phyloP scores from a whole-genome alignment of 2,797 vertebrate genomes.

The Phrynocephalus vlangalii region DNA sequence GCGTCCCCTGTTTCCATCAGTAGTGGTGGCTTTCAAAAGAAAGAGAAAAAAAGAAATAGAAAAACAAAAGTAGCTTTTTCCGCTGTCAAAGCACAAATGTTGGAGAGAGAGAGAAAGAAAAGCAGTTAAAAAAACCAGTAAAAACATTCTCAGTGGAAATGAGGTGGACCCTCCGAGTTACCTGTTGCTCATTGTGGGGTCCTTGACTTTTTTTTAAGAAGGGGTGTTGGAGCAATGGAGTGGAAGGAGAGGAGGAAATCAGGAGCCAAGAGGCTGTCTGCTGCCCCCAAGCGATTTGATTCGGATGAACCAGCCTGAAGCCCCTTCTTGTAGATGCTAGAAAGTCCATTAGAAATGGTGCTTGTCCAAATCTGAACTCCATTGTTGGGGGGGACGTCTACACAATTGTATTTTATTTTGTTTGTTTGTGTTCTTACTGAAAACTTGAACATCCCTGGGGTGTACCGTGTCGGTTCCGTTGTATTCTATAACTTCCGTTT shows the following conservation, averaged over 20 bases:
- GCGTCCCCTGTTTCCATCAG: constrained; percentile 23
- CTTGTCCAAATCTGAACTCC: constrained; percentile 63
- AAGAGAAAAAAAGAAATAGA: background rate
- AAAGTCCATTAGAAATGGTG: constrained; percentile 48
- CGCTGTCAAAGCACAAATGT: constrained; percentile 82
- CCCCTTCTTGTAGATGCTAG: constrained; percentile 5
- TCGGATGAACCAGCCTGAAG: too few species aligned
- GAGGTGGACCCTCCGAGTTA: constrained; percentile 34
- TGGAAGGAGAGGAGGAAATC: background rate
- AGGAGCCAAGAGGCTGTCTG: background rate
- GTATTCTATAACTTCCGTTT: constrained; percentile 28
- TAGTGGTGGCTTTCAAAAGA: constrained; percentile 9
- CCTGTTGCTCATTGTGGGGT: constrained; percentile 43
- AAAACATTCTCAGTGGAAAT: constrained; percentile 60
- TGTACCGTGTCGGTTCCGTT: constrained; percentile 29
- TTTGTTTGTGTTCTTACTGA: constrained; percentile 45
- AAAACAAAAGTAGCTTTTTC: constrained; percentile 59
- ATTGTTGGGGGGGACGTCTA: constrained; percentile 42
- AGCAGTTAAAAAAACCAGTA: constrained; percentile 67
- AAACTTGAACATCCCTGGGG: constrained; percentile 41
- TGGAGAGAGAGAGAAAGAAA: constrained; percentile 69
- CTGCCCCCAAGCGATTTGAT: too few species aligned
- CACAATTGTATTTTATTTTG: background rate
- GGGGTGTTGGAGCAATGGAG: constrained; percentile 6
- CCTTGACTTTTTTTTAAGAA: constrained; percentile 41